Base-by-base conservation (phyloP, 2,888 invertebrate species). In the Campopleginae sp. region DNA sequence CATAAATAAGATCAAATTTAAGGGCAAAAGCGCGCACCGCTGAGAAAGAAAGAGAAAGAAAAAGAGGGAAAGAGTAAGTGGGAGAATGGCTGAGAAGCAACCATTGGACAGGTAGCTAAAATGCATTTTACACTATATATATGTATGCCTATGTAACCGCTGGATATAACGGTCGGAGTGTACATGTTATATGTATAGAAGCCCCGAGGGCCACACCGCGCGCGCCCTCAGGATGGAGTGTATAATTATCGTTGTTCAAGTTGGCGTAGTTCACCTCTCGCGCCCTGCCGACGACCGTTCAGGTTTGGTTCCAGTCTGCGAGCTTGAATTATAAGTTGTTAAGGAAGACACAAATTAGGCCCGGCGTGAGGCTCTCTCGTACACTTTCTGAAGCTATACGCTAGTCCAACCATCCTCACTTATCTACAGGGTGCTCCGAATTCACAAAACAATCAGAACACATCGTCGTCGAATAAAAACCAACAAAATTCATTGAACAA, bases 311-410 rank as follows among this genome's bases (percentile, higher is more conserved):
- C 93, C 93, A 93, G 93, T 93, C 93, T 92, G 91, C 93, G 92
- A 89, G 92, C 91, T 93, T 93, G 93, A 93, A 93, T 93, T 93
- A 93, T 93, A 93, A 93, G 92, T 93, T 93, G 91, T 92, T 88
- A 92, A 93, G 92, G 92, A 93, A 93, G 93, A 92, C 91, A 92
- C 92, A 92, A 93, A 93, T 93, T 93, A 93, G 92, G 91, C 92
- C 80, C 72, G 85, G 85, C 82, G 82, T 80, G 85, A 71, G 76
- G 85, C 76, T 72, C 75, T 84, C 81, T 65, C 68, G 19, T 46
- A 23, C 58, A 31, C 31, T 58, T 68, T 42, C 71, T 31, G 48
- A 74, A 77, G 65, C 82, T 76, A 58, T 65, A 79, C 31, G 31
- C 51, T 17, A 42, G 27, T 48, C 66, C 63, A 70, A 75, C 70